Conservation (phyloP, 2,113 vertebrate genomes). For the Theristicus caerulescens region DNA sequence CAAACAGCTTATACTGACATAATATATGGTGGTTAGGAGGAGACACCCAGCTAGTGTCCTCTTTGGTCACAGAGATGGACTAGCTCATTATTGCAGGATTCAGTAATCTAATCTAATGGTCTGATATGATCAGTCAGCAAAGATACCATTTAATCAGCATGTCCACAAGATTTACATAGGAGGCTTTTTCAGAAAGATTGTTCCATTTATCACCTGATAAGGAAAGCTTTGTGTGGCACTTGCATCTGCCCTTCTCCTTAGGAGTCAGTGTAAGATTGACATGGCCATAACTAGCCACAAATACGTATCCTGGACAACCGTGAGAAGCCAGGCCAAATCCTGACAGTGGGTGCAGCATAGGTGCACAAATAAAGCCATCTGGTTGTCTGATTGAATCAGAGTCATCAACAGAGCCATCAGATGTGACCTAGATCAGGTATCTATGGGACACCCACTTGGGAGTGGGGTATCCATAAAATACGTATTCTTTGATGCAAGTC, state of each 20-base stretch:
- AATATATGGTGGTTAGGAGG: background rate
- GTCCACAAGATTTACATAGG: background rate
- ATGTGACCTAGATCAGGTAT: conserved; percentile 44
- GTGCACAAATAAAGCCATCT: conserved; percentile 50
- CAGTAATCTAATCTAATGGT: background rate
- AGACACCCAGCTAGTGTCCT: background rate
- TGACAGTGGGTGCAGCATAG: conserved; percentile 23
- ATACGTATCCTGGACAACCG: background rate
- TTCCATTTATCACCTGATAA: background rate
- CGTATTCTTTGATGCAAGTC: conserved; percentile 18
- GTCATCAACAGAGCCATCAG: conserved; percentile 35
- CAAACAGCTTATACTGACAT: background rate
- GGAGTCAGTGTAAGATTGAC: background rate
- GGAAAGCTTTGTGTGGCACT: background rate
- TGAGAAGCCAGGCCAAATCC: background rate
- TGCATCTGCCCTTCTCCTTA: background rate
- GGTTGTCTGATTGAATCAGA: conserved; percentile 57
- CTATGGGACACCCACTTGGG: background rate
- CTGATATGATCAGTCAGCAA: background rate
- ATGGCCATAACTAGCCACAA: background rate
- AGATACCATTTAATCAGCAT: background rate
- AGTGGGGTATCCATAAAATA: conserved; percentile 20
- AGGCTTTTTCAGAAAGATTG: background rate
- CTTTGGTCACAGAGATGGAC: background rate
- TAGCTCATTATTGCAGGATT: background rate